A percentile compares a stretch with the other conserved stretches of the same genome.
These are phyloP conservation scores for Dasypus novemcinctus DNA, from an alignment of 2,113 vertebrate species.

Conservation along the genomic window DNA sequence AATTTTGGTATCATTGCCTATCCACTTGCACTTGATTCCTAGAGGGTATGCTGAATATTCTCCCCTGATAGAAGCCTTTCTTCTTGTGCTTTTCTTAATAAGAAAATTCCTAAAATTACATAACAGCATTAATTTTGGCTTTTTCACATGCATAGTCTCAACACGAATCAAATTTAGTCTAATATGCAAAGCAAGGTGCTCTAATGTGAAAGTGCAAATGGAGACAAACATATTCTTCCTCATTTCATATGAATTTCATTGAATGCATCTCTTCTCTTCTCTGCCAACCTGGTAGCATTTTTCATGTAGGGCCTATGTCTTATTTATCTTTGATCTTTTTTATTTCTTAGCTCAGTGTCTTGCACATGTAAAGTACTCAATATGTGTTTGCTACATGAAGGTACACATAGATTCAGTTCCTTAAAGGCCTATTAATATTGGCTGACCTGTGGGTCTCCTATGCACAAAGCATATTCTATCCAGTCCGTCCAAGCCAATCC, in stretches of 20 bases:
- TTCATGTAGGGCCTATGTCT: background rate
- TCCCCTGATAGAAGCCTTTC: background rate
- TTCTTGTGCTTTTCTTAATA: background rate
- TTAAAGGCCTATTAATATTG: conserved; percentile 31
- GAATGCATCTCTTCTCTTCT: background rate
- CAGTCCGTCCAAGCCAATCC: conserved; percentile 5
- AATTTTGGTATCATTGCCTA: background rate
- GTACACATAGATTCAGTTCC: background rate
- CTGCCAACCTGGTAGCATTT: background rate
- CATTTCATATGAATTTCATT: conserved; percentile 9
- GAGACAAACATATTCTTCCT: background rate
- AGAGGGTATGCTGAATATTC: background rate
- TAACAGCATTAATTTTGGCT: background rate
- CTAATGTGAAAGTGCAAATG: background rate
- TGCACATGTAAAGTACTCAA: background rate
- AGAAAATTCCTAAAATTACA: background rate
- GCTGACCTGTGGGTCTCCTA: background rate
- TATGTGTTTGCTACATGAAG: background rate
- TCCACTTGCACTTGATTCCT: conserved; percentile 28
- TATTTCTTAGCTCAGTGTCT: conserved; percentile 13
- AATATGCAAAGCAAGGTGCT: background rate
- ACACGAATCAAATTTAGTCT: background rate
- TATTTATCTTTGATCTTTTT: conserved; percentile 4
- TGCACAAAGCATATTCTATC: conserved; percentile 14
- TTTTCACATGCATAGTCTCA: background rate